Conservation (phyloP, 2,888 invertebrate genomes). For the Polymixis lichenea region DNA sequence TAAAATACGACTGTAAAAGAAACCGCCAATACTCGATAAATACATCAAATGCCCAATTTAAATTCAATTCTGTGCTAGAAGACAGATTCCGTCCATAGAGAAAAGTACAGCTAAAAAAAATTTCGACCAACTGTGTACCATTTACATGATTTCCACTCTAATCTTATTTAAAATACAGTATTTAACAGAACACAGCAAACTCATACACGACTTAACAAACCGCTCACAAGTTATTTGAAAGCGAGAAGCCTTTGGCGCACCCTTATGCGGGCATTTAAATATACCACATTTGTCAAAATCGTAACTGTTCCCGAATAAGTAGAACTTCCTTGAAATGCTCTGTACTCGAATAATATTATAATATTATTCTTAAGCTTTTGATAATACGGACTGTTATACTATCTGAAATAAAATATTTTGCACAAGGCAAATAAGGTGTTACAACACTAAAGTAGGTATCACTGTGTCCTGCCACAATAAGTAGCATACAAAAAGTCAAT, state of each 20-base stretch:
- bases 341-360: background rate
- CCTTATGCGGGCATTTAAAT: slow-evolving; percentile 48
- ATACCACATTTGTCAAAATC: slow-evolving; percentile 38
- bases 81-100: background rate
- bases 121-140: background rate
- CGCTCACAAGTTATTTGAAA: slow-evolving; percentile 37
- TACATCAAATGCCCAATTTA: too few species aligned
- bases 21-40: background rate
- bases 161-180: background rate
- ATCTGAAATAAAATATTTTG: too few species aligned
- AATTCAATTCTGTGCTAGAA: background rate
- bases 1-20: too few species aligned
- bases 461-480: background rate
- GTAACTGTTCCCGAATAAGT: slow-evolving; percentile 21
- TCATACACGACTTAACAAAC: slow-evolving; percentile 2
- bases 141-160: background rate
- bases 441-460: background rate
- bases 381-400: too few species aligned
- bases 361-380: too few species aligned
- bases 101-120: background rate
- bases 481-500: background rate
- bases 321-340: slow-evolving; percentile 20
- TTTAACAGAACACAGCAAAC: slow-evolving; percentile 2
- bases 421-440: too few species aligned
- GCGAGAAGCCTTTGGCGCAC: slow-evolving; percentile 33